phyloP scores from a whole-genome alignment of 2,113 vertebrate species.

The Seriola dumerili region DNA sequence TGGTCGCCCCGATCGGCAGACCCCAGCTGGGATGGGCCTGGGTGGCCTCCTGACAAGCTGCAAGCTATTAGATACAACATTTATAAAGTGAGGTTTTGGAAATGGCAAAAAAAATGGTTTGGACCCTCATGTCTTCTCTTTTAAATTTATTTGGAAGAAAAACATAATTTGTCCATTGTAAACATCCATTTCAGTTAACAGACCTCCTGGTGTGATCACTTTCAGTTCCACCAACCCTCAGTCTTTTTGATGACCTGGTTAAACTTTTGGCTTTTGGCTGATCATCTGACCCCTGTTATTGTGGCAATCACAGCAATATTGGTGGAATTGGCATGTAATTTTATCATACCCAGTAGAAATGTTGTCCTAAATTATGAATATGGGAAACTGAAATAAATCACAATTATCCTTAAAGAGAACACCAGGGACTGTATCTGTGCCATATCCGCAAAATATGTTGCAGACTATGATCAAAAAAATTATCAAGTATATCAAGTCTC shows the following conservation, averaged over 20 bases:
- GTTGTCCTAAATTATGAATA: neutral
- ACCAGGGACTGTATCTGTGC: neutral
- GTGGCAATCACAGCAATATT: neutral
- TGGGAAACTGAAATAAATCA: neutral
- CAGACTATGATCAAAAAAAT: neutral
- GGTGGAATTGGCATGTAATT: neutral
- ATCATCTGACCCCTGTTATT: neutral
- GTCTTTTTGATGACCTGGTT: neutral
- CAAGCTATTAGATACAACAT: slow-evolving; percentile 1
- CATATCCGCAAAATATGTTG: neutral
- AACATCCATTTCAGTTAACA: neutral
- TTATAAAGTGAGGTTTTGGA: neutral
- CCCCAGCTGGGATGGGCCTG: slow-evolving; percentile 3
- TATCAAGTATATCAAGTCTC: neutral
- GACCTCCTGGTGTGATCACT: neutral
- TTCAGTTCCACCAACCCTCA: neutral
- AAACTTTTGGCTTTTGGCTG: slow-evolving; percentile 2
- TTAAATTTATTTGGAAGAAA: neutral
- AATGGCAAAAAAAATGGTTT: neutral
- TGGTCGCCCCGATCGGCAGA: neutral
- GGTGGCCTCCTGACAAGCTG: neutral
- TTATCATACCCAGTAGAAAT: neutral
- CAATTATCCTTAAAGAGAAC: neutral
- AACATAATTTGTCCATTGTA: neutral
- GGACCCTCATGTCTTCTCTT: neutral